Evolutionary conservation across 2,113 vertebrate species (phyloP), one percentile per base, ranked within the genome.

Genomic region (Pseudopodoces humilis): DNA sequence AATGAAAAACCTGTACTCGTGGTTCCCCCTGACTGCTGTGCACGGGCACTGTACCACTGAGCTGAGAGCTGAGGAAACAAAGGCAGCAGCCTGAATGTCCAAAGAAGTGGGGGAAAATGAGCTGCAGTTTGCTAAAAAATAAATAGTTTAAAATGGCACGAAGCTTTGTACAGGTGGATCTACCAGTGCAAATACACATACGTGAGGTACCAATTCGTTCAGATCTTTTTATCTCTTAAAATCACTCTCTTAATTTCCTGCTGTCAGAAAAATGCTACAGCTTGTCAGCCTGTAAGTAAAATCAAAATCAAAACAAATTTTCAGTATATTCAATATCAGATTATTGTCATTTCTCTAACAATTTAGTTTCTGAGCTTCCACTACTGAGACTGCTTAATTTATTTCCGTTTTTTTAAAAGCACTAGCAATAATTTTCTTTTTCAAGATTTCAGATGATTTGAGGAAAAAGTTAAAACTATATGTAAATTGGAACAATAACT

Each of bases 151-250:
- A 88, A 94, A 96, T 97, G 97, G 97, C 97, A 98, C 92, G 35
- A 85, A 83, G 76, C 86, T 95, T 63, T 96, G 92, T 97, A 95
- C 91, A 96, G 71, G 56, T 96, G 97, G 94, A 95, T 80, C 88
- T 79, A 93, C 93, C 95, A 94, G 97, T 98, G 97, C 98, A 98
- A 98, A 96, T 85, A 93, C 74, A 90, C 92, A 95, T 88, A 92
- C 62, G 76, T 96, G 98, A 98, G 98, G 98, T 98, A 98, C 95
- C 92, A 90, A 93, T 94, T 96, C 16, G 30, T 58, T 53, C 88
- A 80, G 49, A 55, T 77, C 49, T 83, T 83, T 53, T 43, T 27
- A 19, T 63, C 87, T 63, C 87, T 88, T 95, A 95, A 67, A 94
- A 91, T 88, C 91, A 95, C 91, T 87, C 80, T 91, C 71, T 58